Conservation (phyloP, 2,888 invertebrate genomes). For the Coecobrya sp. region DNA sequence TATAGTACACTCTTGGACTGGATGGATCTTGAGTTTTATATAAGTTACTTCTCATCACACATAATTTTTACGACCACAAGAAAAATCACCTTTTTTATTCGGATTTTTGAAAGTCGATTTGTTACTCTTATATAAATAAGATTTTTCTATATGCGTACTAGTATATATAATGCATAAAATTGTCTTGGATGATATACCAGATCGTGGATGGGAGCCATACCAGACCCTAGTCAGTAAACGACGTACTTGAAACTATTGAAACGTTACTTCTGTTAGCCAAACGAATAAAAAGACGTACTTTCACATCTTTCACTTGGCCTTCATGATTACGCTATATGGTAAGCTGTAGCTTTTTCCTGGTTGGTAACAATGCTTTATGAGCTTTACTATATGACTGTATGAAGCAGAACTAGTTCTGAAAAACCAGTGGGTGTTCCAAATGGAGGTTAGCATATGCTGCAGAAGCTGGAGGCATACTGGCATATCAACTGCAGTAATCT, state of each 20-base stretch:
- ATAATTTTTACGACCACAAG: no score
- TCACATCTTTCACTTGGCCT: slow-evolving; percentile 15
- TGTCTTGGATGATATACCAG: no score
- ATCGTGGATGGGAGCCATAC: no score
- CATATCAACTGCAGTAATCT: slow-evolving; percentile 8
- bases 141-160: no score
- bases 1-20: no score
- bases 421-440: slow-evolving; percentile 49
- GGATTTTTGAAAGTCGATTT: no score
- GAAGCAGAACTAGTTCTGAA: neutral
- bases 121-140: no score
- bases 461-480: neutral
- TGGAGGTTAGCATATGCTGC: slow-evolving; percentile 34
- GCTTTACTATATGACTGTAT: neutral
- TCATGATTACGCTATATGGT: neutral
- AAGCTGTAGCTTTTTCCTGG: neutral
- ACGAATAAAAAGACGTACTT: neutral
- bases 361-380: neutral
- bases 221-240: no score
- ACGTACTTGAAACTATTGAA: neutral
- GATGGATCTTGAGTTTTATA: no score
- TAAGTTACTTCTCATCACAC: no score
- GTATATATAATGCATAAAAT: no score
- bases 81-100: no score
- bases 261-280: neutral